Evolutionary conservation across 1,140 invertebrate species (phyloP), one percentile per base, ranked within the genome.

Genomic region (Amyelois transitella): DNA sequence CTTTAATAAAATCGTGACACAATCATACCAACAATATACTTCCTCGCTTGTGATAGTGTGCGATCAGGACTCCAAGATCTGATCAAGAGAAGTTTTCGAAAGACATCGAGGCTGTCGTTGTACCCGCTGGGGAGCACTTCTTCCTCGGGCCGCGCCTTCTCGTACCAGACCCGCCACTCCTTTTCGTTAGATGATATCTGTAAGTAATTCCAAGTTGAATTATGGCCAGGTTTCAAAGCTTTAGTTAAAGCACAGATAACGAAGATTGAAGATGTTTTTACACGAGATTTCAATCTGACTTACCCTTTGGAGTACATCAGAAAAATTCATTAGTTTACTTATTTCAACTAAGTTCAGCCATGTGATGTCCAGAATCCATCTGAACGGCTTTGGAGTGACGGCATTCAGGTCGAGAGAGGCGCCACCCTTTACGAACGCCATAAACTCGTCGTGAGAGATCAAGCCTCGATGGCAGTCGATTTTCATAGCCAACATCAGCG

Each of bases 261-360:
- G n/a, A n/a, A n/a, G n/a, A n/a, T n/a, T n/a, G n/a, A n/a, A n/a
- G n/a, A n/a, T n/a, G n/a, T n/a, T n/a, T n/a, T n/a, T n/a, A n/a
- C n/a, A n/a, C n/a, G 12, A 8, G 1, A 38, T n/a, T 3, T 38
- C 4, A 38, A 45, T 17, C 12, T 52, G 22, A 74, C 66, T 84
- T 85, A 95, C 94, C 86, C 96, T 95, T 7, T 91, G 92, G 2
- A 98, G 81, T 50, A 99, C 92, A 51, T 94, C 93, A 5, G 91
- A 91, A 83, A 99, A 99, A 20, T 91, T 92, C 19, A 94, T 91
- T 5, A 98, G 85, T 80, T 97, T 97, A 72, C 94, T 96, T 2
- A 99, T 95, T 85, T 98, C 97, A 0, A 99, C 97, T 51, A 99
- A 89, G 90, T 99, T 99, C 14, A 99, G 80, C 98, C 98, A 99